Base-by-base conservation (phyloP, 2,113 vertebrate species). In the Neomonachus schauinslandi region DNA sequence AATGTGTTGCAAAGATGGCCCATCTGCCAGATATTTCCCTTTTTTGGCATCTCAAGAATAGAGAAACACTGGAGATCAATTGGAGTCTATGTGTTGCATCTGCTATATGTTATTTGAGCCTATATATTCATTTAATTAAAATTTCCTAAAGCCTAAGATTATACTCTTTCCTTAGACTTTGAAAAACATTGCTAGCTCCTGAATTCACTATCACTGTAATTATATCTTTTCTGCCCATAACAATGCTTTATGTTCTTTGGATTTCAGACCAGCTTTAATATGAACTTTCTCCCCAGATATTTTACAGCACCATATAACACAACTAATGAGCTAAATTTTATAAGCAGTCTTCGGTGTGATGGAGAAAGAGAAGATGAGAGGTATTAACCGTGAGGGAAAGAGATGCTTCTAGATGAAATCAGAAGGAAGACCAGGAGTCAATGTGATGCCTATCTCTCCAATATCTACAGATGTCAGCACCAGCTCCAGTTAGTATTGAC, bases 101-200 rank as follows among this genome's bases (percentile, higher is more conserved):
- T 97, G 19, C 39, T 72, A 36, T 59, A 33, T 92, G 92, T 96
- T 96, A 91, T 49, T 89, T 90, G 86, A 83, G 24, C 14, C 42
- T 95, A 74, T 84, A 69, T 94, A 76, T 95, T 97, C 86, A 96
- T 67, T 95, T 96, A 98, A 96, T 96, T 97, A 96, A 97, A 94
- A 89, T 89, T 97, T 96, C 90, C 91, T 95, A 95, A 91, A 97
- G 39, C 15, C 55, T 65, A 95, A 89, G 63, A 93, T 88, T 89
- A 57, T 77, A 63, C 4, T 80, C 7, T 85, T 59, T 97, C 51
- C 74, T n/a, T 77, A 53, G 76, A 36, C 76, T 81, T 5, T 71
- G 76, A n/a, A 94, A 94, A 94, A 77, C 57, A 87, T 39, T 39
- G 10, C 33, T 79, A n/a, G 61, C 57, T 91, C 53, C 57, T 95